A percentile compares a stretch with the other conserved stretches of the same genome.
Conservation (phyloP, 2,113 vertebrate genomes). For the Neomonachus schauinslandi region DNA sequence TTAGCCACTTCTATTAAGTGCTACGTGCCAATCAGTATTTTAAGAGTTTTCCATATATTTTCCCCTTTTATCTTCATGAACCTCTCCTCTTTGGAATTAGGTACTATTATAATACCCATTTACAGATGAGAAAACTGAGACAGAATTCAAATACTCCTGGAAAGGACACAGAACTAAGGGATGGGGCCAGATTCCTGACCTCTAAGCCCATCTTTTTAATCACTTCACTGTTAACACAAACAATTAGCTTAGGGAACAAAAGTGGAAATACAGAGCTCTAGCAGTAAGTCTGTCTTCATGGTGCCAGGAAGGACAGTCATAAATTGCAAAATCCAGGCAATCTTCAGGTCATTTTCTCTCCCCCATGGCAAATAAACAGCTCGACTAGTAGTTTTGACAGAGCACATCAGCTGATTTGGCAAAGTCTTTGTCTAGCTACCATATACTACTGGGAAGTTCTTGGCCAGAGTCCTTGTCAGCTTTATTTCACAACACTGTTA, state of each 20-base stretch:
- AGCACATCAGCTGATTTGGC: neutral
- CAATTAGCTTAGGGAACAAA: neutral
- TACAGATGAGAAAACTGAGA: neutral
- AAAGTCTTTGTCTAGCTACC: neutral
- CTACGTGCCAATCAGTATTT: neutral
- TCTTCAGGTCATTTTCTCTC: constrained; percentile 40
- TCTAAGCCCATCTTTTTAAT: neutral
- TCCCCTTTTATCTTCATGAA: neutral
- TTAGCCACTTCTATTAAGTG: neutral
- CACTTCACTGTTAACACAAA: neutral
- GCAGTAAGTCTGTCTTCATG: neutral
- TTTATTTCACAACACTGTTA: neutral
- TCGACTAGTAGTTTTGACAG: constrained; percentile 31
- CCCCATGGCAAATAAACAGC: constrained; percentile 31
- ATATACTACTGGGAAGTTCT: neutral
- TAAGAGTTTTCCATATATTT: neutral
- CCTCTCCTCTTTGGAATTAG: neutral
- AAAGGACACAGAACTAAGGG: neutral
- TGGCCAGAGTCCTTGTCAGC: neutral
- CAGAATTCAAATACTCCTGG: neutral
- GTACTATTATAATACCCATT: neutral
- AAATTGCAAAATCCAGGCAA: constrained; percentile 18
- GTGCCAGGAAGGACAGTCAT: neutral
- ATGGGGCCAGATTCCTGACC: neutral
- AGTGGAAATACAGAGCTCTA: neutral